Evolutionary conservation across 2,797 vertebrate genomes (phyloP), one percentile per base, ranked within the genome.

Genomic region (Falco biarmicus): DNA sequence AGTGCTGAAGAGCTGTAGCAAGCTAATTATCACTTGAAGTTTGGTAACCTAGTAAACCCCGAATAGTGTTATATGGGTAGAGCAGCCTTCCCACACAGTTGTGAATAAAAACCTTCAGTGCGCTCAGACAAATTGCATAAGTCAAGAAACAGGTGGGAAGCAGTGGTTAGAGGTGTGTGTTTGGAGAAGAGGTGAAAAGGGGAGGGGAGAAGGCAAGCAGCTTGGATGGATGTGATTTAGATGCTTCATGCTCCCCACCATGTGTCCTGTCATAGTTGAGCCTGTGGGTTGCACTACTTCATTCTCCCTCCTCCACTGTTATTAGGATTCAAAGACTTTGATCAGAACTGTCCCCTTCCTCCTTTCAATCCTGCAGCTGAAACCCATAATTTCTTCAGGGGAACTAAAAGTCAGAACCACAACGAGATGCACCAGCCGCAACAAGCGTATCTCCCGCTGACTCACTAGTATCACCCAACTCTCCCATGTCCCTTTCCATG

Each of bases 221-320:
- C 7, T 90, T 47, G 2, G 48, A 24, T 53, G 77, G 22, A 43
- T 28, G 7, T 31, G 50, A 70, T 24, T 24, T 34, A 64, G 14
- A 6, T 57, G 22, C 34, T 83, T 32, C 78, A 57, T 25, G 25
- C 11, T 84, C 29, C 31, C 11, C 25, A 39, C 21, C 14, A 19
- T 5, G 4, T 71, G 5, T 25, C 41, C 20, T 68, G 3, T 75
- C 14, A 4, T 45, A 1, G 1, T 0, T 54, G 51, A 90, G 29
- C 11, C 19, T 48, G 26, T 78, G 31, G 57, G 32, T 20, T 63
- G 64, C 22, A 34, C 25, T 81, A 5, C 39, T 75, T 73, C 65
- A 60, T 78, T 81, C 29, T 71, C 19, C 57, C n/a, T 87, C 57
- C 50, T 94, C 41, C 60, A 26, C 59, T 76, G n/a, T 84, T 41